Conservation (phyloP, 2,888 invertebrate species). For the Chloromyia formosa region DNA sequence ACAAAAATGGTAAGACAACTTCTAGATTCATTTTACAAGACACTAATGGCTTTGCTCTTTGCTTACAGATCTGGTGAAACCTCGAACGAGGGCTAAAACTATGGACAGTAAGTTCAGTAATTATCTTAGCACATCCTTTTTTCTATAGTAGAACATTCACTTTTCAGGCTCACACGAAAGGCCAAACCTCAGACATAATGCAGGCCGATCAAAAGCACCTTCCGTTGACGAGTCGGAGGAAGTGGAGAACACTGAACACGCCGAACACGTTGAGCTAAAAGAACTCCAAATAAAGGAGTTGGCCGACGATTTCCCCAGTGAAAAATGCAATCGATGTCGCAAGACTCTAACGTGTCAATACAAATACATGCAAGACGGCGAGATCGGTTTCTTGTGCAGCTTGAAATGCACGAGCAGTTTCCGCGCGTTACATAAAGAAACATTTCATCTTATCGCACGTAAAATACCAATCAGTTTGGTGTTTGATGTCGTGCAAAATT, state of each 20-base stretch:
- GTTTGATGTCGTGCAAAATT: constrained; percentile 56
- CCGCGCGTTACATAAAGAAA: constrained; percentile 61
- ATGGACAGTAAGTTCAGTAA: constrained; percentile 12
- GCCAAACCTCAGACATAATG: background rate
- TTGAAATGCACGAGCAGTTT: constrained; percentile 66
- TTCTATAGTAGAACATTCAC: too few relatives aligned
- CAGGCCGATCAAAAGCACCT: constrained; percentile 17
- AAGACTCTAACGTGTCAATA: constrained; percentile 60
- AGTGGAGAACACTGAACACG: constrained; percentile 53
- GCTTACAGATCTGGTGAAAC: background rate
- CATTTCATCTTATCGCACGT: constrained; percentile 53
- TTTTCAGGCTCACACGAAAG: constrained; percentile 6
- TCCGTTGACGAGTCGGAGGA: constrained; percentile 48
- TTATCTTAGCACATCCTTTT: too few relatives aligned
- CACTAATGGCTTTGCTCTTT: background rate
- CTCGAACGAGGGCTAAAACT: background rate
- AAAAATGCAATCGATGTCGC: constrained; percentile 66
- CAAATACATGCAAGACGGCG: constrained; percentile 60
- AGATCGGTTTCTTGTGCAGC: constrained; percentile 64
- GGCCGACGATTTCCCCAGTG: constrained; percentile 55
- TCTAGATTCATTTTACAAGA: background rate
- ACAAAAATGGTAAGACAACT: constrained; percentile 5
- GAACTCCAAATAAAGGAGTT: constrained; percentile 65
- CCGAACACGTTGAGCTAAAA: constrained; percentile 53
- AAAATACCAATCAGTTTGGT: constrained; percentile 62